A percentile compares a stretch with the other conserved stretches of the same genome.
These are phyloP conservation scores for Macrocentrus cingulum DNA, from an alignment of 1,140 invertebrate genomes.

Conservation along the genomic window DNA sequence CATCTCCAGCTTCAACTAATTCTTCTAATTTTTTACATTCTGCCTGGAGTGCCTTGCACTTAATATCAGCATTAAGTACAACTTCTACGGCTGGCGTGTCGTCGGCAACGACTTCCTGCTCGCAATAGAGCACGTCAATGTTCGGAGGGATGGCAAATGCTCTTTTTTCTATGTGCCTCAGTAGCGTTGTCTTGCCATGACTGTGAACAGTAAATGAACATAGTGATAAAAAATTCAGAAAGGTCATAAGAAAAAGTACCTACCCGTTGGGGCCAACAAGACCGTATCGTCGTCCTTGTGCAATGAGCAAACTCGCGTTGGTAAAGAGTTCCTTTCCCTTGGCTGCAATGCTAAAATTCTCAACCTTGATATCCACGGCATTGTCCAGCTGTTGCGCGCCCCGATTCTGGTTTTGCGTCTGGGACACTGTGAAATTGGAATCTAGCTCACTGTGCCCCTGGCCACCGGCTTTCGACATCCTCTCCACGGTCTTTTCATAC, in stretches of 20 bases:
- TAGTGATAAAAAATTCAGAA: conserved; percentile 5
- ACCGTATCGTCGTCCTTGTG: conserved; percentile 92
- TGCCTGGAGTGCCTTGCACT: conserved; percentile 77
- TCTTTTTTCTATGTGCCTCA: conserved; percentile 88
- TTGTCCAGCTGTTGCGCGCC: conserved; percentile 84
- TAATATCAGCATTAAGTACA: conserved; percentile 90
- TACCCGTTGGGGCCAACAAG: conserved; percentile 97
- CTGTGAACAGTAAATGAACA: conserved; percentile 51
- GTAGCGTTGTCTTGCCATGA: conserved; percentile 97
- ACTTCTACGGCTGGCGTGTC: conserved; percentile 89
- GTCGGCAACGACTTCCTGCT: conserved; percentile 97
- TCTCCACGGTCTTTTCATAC: conserved; percentile 89
- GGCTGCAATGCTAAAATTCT: conserved; percentile 97
- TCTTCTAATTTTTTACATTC: conserved; percentile 84
- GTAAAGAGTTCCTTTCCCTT: conserved; percentile 97
- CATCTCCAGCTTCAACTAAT: conserved; percentile 67
- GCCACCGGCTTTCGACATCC: conserved; percentile 83
- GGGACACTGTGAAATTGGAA: conserved; percentile 95
- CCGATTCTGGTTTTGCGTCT: conserved; percentile 55
- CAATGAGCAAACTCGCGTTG: conserved; percentile 94
- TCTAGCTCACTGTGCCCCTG: conserved; percentile 86
- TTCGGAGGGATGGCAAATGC: conserved; percentile 91
- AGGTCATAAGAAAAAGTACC: conserved; percentile 35
- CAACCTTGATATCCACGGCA: conserved; percentile 97
- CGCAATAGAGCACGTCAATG: conserved; percentile 97